phyloP scores from a whole-genome alignment of 2,113 vertebrate species.

The Syrmaticus mikado region DNA sequence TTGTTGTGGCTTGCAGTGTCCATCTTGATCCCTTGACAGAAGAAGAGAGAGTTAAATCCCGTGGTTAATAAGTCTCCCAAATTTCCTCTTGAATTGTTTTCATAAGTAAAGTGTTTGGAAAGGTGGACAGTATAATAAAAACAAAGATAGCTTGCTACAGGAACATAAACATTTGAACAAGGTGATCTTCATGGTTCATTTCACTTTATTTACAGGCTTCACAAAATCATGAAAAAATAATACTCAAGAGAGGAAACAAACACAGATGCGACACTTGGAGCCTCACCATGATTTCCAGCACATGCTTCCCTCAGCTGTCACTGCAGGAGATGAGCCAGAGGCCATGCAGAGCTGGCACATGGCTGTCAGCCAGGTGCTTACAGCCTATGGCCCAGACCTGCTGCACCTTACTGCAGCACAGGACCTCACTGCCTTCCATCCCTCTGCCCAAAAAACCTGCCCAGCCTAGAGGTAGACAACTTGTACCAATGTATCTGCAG shows the following conservation, averaged over 20 bases:
- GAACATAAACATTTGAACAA: not conserved
- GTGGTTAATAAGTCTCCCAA: not conserved
- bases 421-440: not conserved
- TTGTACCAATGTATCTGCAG: rapidly evolving
- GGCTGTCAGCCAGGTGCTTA: rapidly evolving
- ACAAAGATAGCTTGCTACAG: not conserved
- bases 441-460: not conserved
- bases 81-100: not conserved
- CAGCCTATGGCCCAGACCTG: rapidly evolving
- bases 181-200: not conserved
- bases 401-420: not conserved
- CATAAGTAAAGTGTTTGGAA: not conserved
- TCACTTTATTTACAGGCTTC: not conserved
- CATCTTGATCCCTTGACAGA: slow-evolving; percentile 90
- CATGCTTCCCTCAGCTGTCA: not conserved
- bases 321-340: not conserved
- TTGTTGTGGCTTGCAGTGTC: slow-evolving; percentile 93
- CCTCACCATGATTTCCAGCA: not conserved
- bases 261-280: not conserved
- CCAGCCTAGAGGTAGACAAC: not conserved
- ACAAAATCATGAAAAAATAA: not conserved
- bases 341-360: rapidly evolving
- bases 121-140: not conserved
- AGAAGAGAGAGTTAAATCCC: not conserved
- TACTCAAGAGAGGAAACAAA: not conserved